Evolutionary conservation across 2,797 vertebrate genomes (phyloP), one percentile per base, ranked within the genome.

Genomic region (Tiaroga cobitis): DNA sequence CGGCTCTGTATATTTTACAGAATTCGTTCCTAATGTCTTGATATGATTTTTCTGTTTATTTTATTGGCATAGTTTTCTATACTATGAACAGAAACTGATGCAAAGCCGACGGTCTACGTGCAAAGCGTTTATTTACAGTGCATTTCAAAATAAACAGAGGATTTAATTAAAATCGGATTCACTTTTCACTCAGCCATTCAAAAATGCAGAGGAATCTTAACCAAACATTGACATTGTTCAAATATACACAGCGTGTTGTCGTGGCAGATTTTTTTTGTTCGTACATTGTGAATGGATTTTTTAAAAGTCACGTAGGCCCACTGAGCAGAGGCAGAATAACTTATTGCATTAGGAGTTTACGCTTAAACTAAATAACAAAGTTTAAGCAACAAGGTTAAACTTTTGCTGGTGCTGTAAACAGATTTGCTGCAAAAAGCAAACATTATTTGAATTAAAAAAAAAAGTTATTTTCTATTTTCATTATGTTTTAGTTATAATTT

Each of bases 151-250:
- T 91, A 95, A 93, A 93, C 87, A 0, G 56, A 85, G 46, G 77
- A 69, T 65, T 93, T 94, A 92, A 94, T 94, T 94, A 92, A 93
- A 92, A 92, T 65, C 77, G 51, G 81, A 78, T 81, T 32, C 0
- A 21, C 16, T 24, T 29, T 85, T 80, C 29, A 54, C 10, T 39
- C 65, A 26, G 1, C 19, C 39, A 61, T 85, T 61, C 37, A 75
- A 86, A 89, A 78, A 92, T 84, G 88, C 89, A 87, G 63, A 91
- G 87, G 32, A 49, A 81, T 84, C 83, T 79, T 79, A 89, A 92
- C 84, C 82, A 92, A 93, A 93, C 90, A 90, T 82, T 75, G 78
- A 89, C 87, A 92, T 88, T 90, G 87, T 92, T 67, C 81, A 93
- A 94, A 89, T 90, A 92, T 86, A 93, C 84, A 86, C 85, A 83